Base-by-base conservation (phyloP, 2,113 vertebrate genomes). In the Campylomormyrus numenius region DNA sequence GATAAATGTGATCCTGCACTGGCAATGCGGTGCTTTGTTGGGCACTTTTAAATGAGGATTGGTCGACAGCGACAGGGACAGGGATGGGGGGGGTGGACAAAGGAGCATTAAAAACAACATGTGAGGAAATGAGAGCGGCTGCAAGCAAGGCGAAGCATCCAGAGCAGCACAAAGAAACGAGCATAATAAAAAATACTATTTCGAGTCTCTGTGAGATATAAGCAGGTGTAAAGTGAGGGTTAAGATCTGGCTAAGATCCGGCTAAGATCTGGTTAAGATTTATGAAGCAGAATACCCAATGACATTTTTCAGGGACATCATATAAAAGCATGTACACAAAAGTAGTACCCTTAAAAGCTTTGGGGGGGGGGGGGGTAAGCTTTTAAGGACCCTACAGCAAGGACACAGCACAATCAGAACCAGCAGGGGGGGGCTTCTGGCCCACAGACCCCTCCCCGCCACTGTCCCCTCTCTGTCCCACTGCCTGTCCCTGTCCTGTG, bases 81-180 rank as follows among this genome's bases (percentile, higher is more conserved):
- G 52, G 17, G 52, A 53, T 19, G 52, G 48, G 6, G 27, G 49
- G 31, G 49, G 13, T 3, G 53, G 31, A 87, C 85, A 87, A 87
- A 39, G 27, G 50, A 42, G 50, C 85, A 27, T 56, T 53, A 87
- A 85, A 70, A 56, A 87, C 50, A 31, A n/a, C 85, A 39, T 53
- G 84, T 90, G 89, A 89, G 45, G 91, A 90, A 48, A 88, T 39
- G 6, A 85, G 88, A 74, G 88, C 42, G 88, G 35, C 88, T 91
- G 90, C 85, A 46, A 86, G 66, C 86, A 88, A 92, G 84, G 93
- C 93, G 93, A 88, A 66, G 89, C 90, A 92, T 90, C 70, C 70
- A 77, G 27, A 35, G 70, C 35, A 5, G 31, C 13, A 42, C 74
- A 80, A 80, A 80, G 74, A 42, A 80, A 7, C 0, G 0, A 39